A percentile compares a stretch with the other conserved stretches of the same genome.
Conservation (phyloP, 2,113 vertebrate genomes). For the Chaetops frenatus region DNA sequence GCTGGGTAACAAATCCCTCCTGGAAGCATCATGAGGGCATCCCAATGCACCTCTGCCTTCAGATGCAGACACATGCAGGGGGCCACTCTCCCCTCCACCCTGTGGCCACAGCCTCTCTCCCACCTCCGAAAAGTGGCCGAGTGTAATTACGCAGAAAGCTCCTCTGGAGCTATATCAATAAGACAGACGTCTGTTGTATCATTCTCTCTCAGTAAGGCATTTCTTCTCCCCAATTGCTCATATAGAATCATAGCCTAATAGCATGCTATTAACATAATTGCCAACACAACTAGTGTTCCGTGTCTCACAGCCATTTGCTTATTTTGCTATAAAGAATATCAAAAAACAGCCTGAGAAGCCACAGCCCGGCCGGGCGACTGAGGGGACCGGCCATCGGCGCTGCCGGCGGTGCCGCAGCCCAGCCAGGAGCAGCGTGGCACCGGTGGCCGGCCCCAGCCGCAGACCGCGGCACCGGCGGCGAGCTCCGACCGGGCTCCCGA, state of each 20-base stretch:
- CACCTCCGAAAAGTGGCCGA: constrained; percentile 64
- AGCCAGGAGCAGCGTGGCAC: background rate
- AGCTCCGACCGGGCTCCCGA: constrained; percentile 73
- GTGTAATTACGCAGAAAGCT: constrained; percentile 91
- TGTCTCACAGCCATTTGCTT: constrained; percentile 93
- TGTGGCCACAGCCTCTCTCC: background rate
- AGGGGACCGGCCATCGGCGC: background rate
- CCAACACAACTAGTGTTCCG: constrained; percentile 97
- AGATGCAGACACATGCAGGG: rapidly evolving
- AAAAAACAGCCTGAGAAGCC: constrained; percentile 67
- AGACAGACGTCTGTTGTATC: constrained; percentile 91
- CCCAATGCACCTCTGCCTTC: background rate
- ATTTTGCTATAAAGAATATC: constrained; percentile 83
- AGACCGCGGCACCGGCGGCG: constrained; percentile 50
- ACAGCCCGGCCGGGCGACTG: constrained; percentile 32
- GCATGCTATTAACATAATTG: constrained; percentile 99
- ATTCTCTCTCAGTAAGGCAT: constrained; percentile 87
- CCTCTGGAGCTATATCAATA: constrained; percentile 88
- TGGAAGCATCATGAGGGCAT: background rate
- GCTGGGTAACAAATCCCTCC: background rate
- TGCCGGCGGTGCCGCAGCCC: background rate
- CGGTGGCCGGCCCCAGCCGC: constrained; percentile 43
- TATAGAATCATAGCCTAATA: constrained; percentile 99
- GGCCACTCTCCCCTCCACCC: background rate
- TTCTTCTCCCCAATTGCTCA: constrained; percentile 96